Evolutionary conservation across 2,888 invertebrate species (phyloP).

Genomic region (Netelia virgata): DNA sequence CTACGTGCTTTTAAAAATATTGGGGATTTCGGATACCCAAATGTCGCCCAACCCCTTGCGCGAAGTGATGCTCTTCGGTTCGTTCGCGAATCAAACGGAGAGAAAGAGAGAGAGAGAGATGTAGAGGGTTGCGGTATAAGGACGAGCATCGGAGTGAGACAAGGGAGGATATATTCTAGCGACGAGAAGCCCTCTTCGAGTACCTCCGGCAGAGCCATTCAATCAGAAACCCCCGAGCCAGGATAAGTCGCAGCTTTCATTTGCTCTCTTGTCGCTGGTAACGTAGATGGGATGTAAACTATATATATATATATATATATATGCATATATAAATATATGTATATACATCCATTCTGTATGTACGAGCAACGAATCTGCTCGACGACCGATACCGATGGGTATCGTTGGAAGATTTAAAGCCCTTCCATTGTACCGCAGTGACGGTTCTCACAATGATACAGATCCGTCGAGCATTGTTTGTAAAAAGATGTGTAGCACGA

Average conservation of each 20-base stretch:
- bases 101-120: slow-evolving; percentile 49
- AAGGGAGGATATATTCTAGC: slow-evolving; percentile 41
- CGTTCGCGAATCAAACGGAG: slow-evolving; percentile 72
- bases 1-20: slow-evolving; percentile 85
- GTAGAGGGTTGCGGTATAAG: background rate
- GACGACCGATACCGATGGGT: slow-evolving; percentile 75
- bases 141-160: slow-evolving; percentile 24
- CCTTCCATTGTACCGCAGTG: slow-evolving; percentile 52
- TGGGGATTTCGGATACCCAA: slow-evolving; percentile 84
- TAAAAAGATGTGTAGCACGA: slow-evolving; percentile 21
- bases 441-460: slow-evolving; percentile 49
- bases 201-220: slow-evolving; percentile 84
- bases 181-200: slow-evolving; percentile 73
- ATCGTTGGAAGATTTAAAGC: slow-evolving; percentile 32
- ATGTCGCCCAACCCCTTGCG: slow-evolving; percentile 73
- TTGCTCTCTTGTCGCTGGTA: slow-evolving; percentile 71
- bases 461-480: slow-evolving; percentile 47
- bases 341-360: slow-evolving; percentile 24
- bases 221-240: slow-evolving; percentile 81
- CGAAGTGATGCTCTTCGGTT: slow-evolving; percentile 70
- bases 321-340: slow-evolving; percentile 17
- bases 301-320: background rate
- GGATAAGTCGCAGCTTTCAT: slow-evolving; percentile 82
- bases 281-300: slow-evolving; percentile 60
- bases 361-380: slow-evolving; percentile 43